Evolutionary conservation across 2,797 vertebrate species (phyloP), one percentile per base, ranked within the genome.

Genomic region (Ciconia nigra): DNA sequence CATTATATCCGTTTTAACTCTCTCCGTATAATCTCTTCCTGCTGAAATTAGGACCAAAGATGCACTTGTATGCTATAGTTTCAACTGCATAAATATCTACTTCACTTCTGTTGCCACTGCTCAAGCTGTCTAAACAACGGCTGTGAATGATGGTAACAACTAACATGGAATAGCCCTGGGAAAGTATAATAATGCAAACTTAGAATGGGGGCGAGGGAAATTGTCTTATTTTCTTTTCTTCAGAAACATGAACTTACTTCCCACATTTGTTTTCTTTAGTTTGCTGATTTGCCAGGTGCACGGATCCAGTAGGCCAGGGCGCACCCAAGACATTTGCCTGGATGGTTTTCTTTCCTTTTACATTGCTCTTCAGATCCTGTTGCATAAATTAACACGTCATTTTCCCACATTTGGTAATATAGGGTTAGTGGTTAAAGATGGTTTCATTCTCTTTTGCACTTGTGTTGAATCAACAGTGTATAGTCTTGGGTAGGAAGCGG

Each of bases 121-220:
- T 98, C 99, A 99, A 99, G 99, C 99, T 99, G 99, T 99, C 98
- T 88, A 99, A 99, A 99, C 99, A 99, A 98, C 28, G 95, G 98
- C 96, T 65, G 79, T 94, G 97, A 98, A 90, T 89, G 98, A 98
- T 71, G 96, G 98, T 97, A 98, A 98, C 98, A 98, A 98, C 98
- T 97, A 98, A 97, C 97, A 97, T 97, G 98, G 98, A 98, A 98
- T 97, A 98, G 97, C 97, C 99, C 98, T 99, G 99, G 99, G 98
- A 99, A 99, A 98, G 97, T 96, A 83, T 86, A 98, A 96, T 98
- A 98, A 98, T 94, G 97, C 96, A 39, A 83, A 96, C 97, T 97
- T 44, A 31, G 96, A 96, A 96, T 94, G 97, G 80, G 96, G 94
- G 96, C 80, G 88, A 97, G 97, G 98, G 98, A 98, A 98, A 98